Conservation (phyloP, 2,113 vertebrate species). For the Anolis carolinensis region DNA sequence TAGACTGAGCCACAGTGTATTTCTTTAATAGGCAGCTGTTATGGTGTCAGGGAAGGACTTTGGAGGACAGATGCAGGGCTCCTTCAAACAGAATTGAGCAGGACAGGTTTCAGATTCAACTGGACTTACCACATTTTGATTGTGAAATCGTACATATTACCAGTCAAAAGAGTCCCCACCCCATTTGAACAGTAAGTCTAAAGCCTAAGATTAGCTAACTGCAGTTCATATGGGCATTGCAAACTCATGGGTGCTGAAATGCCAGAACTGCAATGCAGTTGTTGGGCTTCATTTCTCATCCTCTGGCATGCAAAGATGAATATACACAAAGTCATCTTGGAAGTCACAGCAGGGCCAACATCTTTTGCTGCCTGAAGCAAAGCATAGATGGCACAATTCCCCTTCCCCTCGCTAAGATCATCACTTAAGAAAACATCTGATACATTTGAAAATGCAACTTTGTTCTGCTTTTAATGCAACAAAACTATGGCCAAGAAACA, state of each 20-base stretch:
- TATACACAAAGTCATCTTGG: neutral
- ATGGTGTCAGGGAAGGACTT: neutral
- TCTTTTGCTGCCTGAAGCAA: conserved; percentile 1
- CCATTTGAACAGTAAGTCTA: neutral
- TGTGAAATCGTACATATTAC: too few species aligned
- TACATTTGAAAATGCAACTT: neutral
- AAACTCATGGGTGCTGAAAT: neutral
- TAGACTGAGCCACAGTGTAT: neutral
- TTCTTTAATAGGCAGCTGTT: neutral
- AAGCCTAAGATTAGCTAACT: neutral
- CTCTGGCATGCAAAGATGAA: neutral
- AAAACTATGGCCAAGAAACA: neutral
- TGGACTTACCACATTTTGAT: neutral
- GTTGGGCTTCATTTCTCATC: neutral
- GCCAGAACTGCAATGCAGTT: neutral
- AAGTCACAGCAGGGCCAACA: neutral
- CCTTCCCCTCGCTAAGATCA: neutral
- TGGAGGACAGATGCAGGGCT: neutral
- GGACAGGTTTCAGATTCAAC: neutral
- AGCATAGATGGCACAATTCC: neutral
- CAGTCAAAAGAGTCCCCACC: neutral
- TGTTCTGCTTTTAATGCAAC: neutral
- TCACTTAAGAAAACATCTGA: neutral
- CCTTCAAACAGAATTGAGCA: neutral
- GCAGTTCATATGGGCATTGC: neutral